Evolutionary conservation across 2,113 vertebrate species (phyloP), one percentile per base, ranked within the genome.

Genomic region (Laticauda colubrina): DNA sequence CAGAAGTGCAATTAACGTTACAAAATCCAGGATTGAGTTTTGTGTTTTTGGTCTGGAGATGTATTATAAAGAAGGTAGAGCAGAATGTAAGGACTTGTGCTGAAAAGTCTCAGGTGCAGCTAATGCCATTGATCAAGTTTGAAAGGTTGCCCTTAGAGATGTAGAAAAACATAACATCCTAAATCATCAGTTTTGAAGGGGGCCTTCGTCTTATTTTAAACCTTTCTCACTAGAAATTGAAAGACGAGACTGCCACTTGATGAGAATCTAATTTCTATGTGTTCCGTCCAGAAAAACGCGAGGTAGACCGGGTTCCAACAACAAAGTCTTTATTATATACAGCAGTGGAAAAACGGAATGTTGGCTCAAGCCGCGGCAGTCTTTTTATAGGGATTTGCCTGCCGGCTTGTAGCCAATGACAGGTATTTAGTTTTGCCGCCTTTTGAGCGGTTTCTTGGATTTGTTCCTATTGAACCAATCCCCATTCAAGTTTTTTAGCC

Each of bases 251-350:
- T 86, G 81, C 88, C 94, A 91, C 89, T 92, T 94, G 7, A 29
- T 39, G 75, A 90, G 91, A 93, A 95, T 93, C 93, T 92, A 4
- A 91, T 95, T 95, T 96, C 94, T 96, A 21, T 87, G 87, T n/a
- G n/a, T n/a, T n/a, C n/a, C n/a, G n/a, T n/a, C n/a, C n/a, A n/a
- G n/a, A n/a, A n/a, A n/a, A n/a, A n/a, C n/a, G n/a, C n/a, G n/a
- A n/a, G n/a, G n/a, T n/a, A n/a, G n/a, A n/a, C n/a, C n/a, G n/a
- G n/a, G n/a, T n/a, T n/a, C n/a, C n/a, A n/a, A n/a, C n/a, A n/a
- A n/a, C n/a, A n/a, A n/a, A n/a, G n/a, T n/a, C n/a, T n/a, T n/a
- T n/a, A n/a, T n/a, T n/a, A n/a, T n/a, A n/a, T n/a, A n/a, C n/a
- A n/a, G n/a, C n/a, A n/a, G n/a, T n/a, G n/a, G n/a, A n/a, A n/a